Base-by-base conservation (phyloP, 2,888 invertebrate genomes). In the Ichneumoninae sp. region DNA sequence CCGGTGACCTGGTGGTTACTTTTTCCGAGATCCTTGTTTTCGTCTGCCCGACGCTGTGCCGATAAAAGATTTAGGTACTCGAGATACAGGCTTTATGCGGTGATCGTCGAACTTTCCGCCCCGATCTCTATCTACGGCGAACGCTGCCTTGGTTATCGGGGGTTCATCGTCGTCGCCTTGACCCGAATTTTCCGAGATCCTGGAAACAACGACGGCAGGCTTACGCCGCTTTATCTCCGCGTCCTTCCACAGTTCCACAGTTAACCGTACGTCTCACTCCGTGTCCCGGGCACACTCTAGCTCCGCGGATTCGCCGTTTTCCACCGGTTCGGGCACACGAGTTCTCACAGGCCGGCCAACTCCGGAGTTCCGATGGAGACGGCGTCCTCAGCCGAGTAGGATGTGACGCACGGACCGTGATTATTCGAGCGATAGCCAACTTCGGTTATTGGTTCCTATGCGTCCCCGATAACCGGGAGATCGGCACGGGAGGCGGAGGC, bases 371-470 rank as follows among this genome's bases (percentile, higher is more conserved):
- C 30, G 63, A 33, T 74, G 19, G 74, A 65, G 65, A 74, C 50
- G n/a, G 2, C 22, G 22, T 2, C n/a, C 36, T 0, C 22, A 7
- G 33, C 7, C n/a, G 33, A 19, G 36, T 7, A 13, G 65, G 47
- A 36, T 30, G 63, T 13, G 63, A 50, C 47, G n/a, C 33, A 30
- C 33, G 16, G 13, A 30, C 36, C n/a, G 26, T 65, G 60, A 63
- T 65, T 74, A 74, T 33, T 65, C n/a, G 63, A 50, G 63, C 74
- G 63, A 74, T 63, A 50, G 63, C 74, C 10, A 50, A 74, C 50
- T 74, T 74, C 33, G 74, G 50, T 74, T 74, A 74, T 74, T 74
- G 74, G 63, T 74, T 74, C 63, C 73, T 30, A 40, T 73, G 36
- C 22, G 8, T 44, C 71, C 13, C 26, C 40, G 66, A 66, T 66